These are phyloP conservation scores for Platycheirus albimanus DNA, from an alignment of 2,888 invertebrate species.

Conservation along the genomic window DNA sequence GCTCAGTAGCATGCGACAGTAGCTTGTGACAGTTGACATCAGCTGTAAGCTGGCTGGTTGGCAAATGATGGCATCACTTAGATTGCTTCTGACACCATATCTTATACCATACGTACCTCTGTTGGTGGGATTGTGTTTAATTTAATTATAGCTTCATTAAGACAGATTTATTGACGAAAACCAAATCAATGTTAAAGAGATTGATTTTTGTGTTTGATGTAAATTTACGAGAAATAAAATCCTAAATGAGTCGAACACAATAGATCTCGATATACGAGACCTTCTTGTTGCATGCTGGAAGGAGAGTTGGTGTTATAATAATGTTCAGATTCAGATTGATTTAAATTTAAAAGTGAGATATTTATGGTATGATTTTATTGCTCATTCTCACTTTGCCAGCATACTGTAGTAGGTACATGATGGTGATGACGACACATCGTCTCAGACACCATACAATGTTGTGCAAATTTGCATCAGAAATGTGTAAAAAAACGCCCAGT, in stretches of 20 bases:
- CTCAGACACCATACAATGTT: background rate
- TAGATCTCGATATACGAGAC: constrained; percentile 31
- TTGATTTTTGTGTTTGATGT: constrained; percentile 24
- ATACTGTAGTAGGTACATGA: too few species aligned
- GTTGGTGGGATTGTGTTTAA: constrained; percentile 38
- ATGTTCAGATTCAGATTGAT: constrained; percentile 39
- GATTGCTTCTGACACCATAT: constrained; percentile 8
- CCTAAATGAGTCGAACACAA: constrained; percentile 55
- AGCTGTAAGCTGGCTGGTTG: constrained; percentile 42
- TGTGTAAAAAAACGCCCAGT: background rate
- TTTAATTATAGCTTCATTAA: constrained; percentile 66
- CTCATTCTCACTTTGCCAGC: background rate
- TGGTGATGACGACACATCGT: too few species aligned
- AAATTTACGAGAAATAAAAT: constrained; percentile 66
- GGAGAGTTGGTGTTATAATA: constrained; percentile 28
- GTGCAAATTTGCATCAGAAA: background rate
- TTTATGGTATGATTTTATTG: constrained; percentile 45
- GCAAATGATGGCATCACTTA: background rate
- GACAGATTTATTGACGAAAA: constrained; percentile 56
- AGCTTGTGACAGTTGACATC: constrained; percentile 45
- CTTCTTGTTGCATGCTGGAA: background rate
- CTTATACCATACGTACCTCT: too few species aligned
- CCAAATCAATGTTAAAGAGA: constrained; percentile 35
- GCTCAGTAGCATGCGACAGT: constrained; percentile 64
- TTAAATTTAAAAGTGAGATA: constrained; percentile 47